A percentile compares a stretch with the other conserved stretches of the same genome.
phyloP scores from a whole-genome alignment of 2,113 vertebrate genomes.

The Montifringilla adamsi region DNA sequence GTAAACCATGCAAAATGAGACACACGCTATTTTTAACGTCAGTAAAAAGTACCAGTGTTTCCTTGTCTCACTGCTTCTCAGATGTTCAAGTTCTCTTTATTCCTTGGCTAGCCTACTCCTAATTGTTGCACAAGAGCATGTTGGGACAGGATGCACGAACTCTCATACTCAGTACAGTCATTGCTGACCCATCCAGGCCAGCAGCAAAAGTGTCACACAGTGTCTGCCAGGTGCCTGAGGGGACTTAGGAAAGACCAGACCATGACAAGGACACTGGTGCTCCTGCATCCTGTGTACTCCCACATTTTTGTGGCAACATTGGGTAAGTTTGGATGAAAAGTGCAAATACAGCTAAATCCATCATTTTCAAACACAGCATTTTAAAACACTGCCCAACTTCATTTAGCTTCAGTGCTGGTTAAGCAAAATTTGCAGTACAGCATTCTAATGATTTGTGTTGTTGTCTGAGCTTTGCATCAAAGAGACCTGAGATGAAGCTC shows the following conservation, averaged over 20 bases:
- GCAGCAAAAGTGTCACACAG: no score
- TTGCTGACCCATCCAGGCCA: neutral
- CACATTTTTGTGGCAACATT: neutral
- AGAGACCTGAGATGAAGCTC: neutral
- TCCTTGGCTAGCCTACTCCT: neutral
- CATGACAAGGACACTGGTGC: neutral
- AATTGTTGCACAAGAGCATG: neutral
- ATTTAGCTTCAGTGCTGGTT: neutral
- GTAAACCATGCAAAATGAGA: neutral
- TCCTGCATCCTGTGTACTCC: neutral
- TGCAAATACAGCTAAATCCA: neutral
- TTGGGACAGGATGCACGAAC: neutral
- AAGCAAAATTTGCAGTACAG: neutral
- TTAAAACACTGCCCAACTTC: neutral
- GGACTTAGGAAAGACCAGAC: neutral
- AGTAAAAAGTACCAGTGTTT: neutral
- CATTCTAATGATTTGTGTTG: neutral
- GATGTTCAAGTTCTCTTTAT: neutral
- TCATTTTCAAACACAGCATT: neutral
- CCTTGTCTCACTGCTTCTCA: neutral
- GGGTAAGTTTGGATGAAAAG: neutral
- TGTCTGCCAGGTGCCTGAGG: no score
- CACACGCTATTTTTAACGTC: neutral
- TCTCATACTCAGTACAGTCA: no score
- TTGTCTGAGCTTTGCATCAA: neutral